Evolutionary conservation across 1,140 invertebrate species (phyloP).

Genomic region (Drosophila nigrodunni): DNA sequence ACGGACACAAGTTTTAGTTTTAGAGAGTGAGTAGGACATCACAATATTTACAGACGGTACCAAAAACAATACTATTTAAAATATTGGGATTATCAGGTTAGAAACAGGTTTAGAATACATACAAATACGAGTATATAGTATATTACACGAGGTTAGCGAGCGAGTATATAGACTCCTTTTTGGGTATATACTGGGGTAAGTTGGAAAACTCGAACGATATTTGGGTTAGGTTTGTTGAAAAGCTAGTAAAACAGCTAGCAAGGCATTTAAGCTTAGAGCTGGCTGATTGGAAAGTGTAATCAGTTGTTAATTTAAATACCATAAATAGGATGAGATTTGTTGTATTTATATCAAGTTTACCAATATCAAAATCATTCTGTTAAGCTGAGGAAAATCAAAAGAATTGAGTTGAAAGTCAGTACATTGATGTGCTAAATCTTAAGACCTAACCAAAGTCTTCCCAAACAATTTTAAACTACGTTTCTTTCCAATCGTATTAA

Average conservation of each 20-base stretch:
- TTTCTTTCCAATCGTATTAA: constrained; percentile 22
- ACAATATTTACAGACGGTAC: constrained; percentile 74
- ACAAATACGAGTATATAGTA: constrained; percentile 42
- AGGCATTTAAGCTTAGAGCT: constrained; percentile 23
- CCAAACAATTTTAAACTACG: constrained; percentile 16
- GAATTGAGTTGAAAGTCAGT: constrained; percentile 11
- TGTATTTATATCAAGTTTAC: constrained; percentile 35
- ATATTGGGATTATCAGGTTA: constrained; percentile 35
- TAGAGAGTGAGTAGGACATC: constrained; percentile 31
- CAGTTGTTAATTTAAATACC: constrained; percentile 10
- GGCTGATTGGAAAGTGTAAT: constrained; percentile 39
- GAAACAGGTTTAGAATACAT: constrained; percentile 23
- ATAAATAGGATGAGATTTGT: constrained; percentile 32
- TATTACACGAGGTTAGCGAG: constrained; percentile 63
- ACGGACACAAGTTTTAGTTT: constrained; percentile 49
- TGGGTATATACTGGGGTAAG: background rate
- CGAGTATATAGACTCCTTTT: constrained; percentile 39
- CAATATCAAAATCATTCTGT: constrained; percentile 32
- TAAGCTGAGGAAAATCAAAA: constrained; percentile 30
- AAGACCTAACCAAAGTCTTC: background rate
- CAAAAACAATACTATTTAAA: constrained; percentile 31
- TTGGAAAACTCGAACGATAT: constrained; percentile 19
- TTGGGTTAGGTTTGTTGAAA: constrained; percentile 42
- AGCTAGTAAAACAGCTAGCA: constrained; percentile 40
- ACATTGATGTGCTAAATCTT: background rate